A percentile compares a stretch with the other conserved stretches of the same genome.
Conservation (phyloP, 2,797 vertebrate species). For the Scleropages formosus region DNA sequence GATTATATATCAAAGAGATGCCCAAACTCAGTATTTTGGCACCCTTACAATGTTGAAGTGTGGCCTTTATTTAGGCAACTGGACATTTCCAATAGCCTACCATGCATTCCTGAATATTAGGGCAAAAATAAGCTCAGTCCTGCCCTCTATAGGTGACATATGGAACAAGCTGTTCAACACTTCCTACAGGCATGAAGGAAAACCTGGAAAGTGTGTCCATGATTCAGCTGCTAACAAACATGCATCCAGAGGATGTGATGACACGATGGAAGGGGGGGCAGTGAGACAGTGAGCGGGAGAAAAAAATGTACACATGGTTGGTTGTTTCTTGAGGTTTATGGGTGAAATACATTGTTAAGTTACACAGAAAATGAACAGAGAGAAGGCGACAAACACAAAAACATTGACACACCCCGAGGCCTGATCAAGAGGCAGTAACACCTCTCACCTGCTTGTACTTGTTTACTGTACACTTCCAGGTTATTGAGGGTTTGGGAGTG, state of each 20-base stretch:
- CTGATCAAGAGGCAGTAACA: conserved; percentile 1
- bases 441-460: neutral
- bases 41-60: neutral
- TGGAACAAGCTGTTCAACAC: neutral
- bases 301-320: conserved; percentile 46
- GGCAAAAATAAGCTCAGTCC: neutral
- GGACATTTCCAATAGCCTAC: neutral
- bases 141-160: conserved; percentile 42
- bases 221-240: neutral
- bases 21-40: neutral
- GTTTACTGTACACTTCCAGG: neutral
- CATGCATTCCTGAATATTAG: neutral
- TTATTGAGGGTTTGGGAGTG: neutral
- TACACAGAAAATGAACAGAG: conserved; percentile 56
- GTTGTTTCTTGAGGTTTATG: conserved; percentile 69
- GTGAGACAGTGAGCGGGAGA: neutral
- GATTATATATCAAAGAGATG: neutral
- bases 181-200: conserved; percentile 7
- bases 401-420: conserved; percentile 23
- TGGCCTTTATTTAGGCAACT: neutral
- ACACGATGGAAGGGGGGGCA: conserved; percentile 8
- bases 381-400: conserved; percentile 38
- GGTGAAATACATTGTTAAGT: conserved; percentile 57
- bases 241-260: conserved; percentile 4
- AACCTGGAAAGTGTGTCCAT: neutral